phyloP scores from a whole-genome alignment of 2,113 vertebrate genomes.

The Empidonax alnorum region DNA sequence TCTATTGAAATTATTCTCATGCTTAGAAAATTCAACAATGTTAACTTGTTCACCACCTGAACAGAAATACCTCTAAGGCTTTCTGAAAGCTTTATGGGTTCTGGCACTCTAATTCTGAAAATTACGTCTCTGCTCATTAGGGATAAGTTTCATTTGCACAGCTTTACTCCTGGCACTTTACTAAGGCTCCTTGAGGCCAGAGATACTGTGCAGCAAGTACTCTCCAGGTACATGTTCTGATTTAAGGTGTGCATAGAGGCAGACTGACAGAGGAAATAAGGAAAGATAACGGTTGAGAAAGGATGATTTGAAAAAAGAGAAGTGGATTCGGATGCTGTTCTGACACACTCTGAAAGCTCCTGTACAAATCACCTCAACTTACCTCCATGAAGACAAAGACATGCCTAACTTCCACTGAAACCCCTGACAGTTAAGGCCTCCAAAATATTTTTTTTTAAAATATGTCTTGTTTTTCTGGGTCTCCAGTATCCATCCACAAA shows the following conservation, averaged over 20 bases:
- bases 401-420: not conserved
- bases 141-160: not conserved
- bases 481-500: not conserved
- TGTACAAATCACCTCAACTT: not conserved
- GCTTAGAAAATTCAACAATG: conserved; percentile 23
- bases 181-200: not conserved
- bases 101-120: conserved; percentile 12
- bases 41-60: conserved; percentile 44
- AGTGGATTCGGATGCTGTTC: not conserved
- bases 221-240: not conserved
- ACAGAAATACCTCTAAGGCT: conserved; percentile 43
- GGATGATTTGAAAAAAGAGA: not conserved
- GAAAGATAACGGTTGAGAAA: not conserved
- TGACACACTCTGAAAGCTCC: not conserved
- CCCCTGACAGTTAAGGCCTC: not conserved
- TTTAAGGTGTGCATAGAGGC: not conserved
- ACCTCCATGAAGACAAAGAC: not conserved
- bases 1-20: conserved; percentile 6
- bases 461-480: not conserved
- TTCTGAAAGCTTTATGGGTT: conserved; percentile 7
- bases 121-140: not conserved
- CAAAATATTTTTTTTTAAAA: not conserved
- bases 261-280: not conserved
- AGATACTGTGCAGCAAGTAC: not conserved
- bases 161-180: not conserved